Evolutionary conservation across 2,797 vertebrate genomes (phyloP).

Genomic region (Anguilla obscura): DNA sequence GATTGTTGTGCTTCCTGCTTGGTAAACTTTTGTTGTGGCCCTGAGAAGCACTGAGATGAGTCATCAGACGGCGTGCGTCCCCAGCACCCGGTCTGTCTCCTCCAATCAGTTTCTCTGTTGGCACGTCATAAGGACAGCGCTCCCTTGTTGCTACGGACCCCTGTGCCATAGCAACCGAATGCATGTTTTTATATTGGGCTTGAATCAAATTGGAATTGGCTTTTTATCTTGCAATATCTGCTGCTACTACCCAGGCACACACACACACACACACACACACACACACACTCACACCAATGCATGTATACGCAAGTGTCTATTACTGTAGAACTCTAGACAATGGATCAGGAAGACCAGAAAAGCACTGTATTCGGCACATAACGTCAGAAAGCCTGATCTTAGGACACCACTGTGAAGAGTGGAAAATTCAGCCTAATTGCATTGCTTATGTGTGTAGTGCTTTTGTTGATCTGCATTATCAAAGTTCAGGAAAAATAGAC

Average conservation of each 20-base stretch:
- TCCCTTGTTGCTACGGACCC: slow-evolving; percentile 24
- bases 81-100: background rate
- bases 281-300: background rate
- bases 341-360: background rate
- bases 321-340: background rate
- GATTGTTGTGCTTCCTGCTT: background rate
- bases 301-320: background rate
- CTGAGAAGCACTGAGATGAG: slow-evolving; percentile 20
- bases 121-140: slow-evolving; percentile 16
- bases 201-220: slow-evolving; percentile 8
- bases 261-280: background rate
- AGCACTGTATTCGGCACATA: background rate
- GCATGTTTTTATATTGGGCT: background rate
- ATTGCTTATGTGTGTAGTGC: background rate
- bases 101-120: slow-evolving; percentile 8
- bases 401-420: background rate
- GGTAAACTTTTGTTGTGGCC: slow-evolving; percentile 1
- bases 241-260: background rate
- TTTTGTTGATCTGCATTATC: background rate
- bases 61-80: slow-evolving; percentile 8
- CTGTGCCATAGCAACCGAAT: slow-evolving; percentile 23
- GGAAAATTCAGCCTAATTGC: background rate
- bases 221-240: slow-evolving; percentile 15
- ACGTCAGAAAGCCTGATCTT: background rate
- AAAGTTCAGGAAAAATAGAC: background rate